Base-by-base conservation (phyloP, 2,113 vertebrate genomes). In the Piprites chloris region DNA sequence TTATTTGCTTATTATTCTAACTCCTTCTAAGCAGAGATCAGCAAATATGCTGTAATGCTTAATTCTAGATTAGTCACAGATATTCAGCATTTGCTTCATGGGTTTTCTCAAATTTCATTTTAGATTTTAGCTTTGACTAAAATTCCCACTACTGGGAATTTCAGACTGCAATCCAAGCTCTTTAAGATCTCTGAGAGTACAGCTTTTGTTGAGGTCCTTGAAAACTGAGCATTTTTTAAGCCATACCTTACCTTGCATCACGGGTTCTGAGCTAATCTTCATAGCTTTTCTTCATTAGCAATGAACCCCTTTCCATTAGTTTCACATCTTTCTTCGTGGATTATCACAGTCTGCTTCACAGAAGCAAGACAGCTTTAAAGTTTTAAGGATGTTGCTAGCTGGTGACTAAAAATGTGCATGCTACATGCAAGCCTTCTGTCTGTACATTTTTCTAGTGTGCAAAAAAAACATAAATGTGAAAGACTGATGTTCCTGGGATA, bases 401-500 rank as follows among this genome's bases (percentile, higher is more conserved):
- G 33, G 28, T 79, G 42, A 53, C 23, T 67, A 18, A 71, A 73
- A 85, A 21, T 33, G 27, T 46, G 8, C 10, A 12, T 27, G 7
- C 4, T 39, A 23, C 58, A 27, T 33, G 21, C 14, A 59, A 63
- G 12, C 33, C 5, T 62, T 58, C 26, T 65, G 20, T 47, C n/a
- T 53, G 1, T 47, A 8, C 1, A 0, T 59, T 72, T 56, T 82
- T 32, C 20, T 86, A 72, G 37, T 55, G 9, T 55, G 32, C 24
- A 37, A 49, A 82, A 42, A 42, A 30, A 3, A 1, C 9, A 9
- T 47, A 19, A 2, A 0, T 5, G 14, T 1, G 6, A 77, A 65
- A 16, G 11, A 14, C 41, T 75, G 56, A 46, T 32, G 75, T 39
- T 42, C 42, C 15, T 58, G 52, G 18, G 21, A 8, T 46, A 53